phyloP scores from a whole-genome alignment of 2,888 invertebrate species.

The Hermaeophaga mercurialis region DNA sequence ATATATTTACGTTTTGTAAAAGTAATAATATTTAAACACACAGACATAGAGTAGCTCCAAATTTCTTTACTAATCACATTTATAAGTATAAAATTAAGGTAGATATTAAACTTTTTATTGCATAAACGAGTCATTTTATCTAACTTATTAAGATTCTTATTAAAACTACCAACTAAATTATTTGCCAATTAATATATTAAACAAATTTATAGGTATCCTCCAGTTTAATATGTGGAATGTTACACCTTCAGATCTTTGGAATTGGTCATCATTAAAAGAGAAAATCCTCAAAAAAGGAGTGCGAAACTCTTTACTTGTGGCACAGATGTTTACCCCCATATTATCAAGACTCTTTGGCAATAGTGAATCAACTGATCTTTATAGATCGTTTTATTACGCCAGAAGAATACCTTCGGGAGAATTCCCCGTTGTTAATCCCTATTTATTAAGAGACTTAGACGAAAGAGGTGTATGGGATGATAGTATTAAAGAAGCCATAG shows the following conservation, averaged over 20 bases:
- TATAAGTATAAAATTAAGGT: no score
- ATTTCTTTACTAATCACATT: no score
- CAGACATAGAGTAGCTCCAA: no score
- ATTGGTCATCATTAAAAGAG: slow-evolving; percentile 83
- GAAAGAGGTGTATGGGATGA: slow-evolving; percentile 92
- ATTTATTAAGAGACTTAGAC: slow-evolving; percentile 90
- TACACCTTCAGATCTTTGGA: slow-evolving; percentile 82
- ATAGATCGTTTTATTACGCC: slow-evolving; percentile 96
- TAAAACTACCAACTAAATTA: no score
- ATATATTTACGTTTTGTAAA: no score
- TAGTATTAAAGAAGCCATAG: slow-evolving; percentile 92
- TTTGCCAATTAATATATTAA: no score
- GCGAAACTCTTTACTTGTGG: slow-evolving; percentile 87
- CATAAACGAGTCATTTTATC: no score
- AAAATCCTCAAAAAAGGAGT: slow-evolving; percentile 89
- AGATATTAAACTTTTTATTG: no score
- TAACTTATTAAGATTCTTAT: no score
- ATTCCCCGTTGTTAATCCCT: slow-evolving; percentile 91
- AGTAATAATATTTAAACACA: no score
- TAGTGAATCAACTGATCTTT: slow-evolving; percentile 97
- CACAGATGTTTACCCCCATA: slow-evolving; percentile 99
- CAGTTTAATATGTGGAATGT: slow-evolving; percentile 98
- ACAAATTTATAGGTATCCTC: slow-evolving; percentile 76
- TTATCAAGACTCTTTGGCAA: slow-evolving; percentile 99
- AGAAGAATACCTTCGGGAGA: slow-evolving; percentile 94